Base-by-base conservation (phyloP, 2,888 invertebrate genomes). In the Agrochola macilenta region DNA sequence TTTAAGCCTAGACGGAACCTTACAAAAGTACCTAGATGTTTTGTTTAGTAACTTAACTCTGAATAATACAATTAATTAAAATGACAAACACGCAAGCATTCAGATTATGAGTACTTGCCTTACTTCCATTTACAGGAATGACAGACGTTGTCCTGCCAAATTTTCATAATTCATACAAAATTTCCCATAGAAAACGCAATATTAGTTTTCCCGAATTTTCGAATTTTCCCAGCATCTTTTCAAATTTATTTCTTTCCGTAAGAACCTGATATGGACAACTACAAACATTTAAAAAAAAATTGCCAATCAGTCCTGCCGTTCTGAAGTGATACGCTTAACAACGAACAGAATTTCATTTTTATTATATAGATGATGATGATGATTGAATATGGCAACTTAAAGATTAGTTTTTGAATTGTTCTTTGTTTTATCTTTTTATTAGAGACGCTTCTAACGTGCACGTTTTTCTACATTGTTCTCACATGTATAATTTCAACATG, bases 1-100 rank as follows among this genome's bases (percentile, higher is more conserved):
- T 84, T 74, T 69, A 73, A 82, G 73, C 69, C 75, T 85, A 69
- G 54, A 72, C 54, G 54, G 8, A 17, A 66, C 69, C 7, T 46
- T 49, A 64, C 52, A 57, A 73, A 69, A 79, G 57, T 43, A 54
- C 23, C 39, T 74, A 54, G 30, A 57, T 14, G 75, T 52, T 75
- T 75, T 75, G 78, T 85, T 72, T 65, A 39, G 68, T 35, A 43
- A 64, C 14, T 46, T 26, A 14, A 52, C 64, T 66, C 12, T 61
- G 30, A 60, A 79, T 49, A 69, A 65, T 83, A 64, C 54, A 57
- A 23, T 35, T 64, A 2, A 69, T 65, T 57, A 57, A 49, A 78
- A 78, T 12, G 1, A 64, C 20, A 52, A 81, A 49, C 26, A 23
- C n/a, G 4, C 8, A 23, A n/a, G 12, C 8, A 8, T 35, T 30